Base-by-base conservation (phyloP, 2,888 invertebrate genomes). In the Anthophora plumipes region DNA sequence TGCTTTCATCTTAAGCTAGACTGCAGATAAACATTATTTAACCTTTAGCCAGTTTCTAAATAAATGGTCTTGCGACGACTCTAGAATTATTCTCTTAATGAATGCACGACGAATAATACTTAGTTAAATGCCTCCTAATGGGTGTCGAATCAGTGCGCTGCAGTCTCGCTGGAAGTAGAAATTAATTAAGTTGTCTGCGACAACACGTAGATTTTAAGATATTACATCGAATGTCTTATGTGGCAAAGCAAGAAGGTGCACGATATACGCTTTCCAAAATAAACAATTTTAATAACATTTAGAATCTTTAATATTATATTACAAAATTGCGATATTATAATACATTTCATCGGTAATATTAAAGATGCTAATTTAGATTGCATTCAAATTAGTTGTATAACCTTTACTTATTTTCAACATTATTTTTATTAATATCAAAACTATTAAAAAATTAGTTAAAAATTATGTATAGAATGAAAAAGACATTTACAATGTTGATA, bases 111-210 rank as follows among this genome's bases (percentile, higher is more conserved):
- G 89, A 90, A 91, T 85, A 91, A 81, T 70, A 67, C 75, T 74
- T 81, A 71, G 89, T 89, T 88, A 91, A 91, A 92, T 90, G 91
- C 90, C 90, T 92, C 92, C 91, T 91, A 91, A 90, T 82, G 87
- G 91, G 89, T 92, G 92, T 90, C 90, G 89, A 91, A 93, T 93
- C 93, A 93, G 90, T 93, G 93, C 87, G 93, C 93, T 89, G 93
- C 92, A 86, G 93, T 93, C 90, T 93, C 93, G 88, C 93, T 93
- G 93, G 80, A 92, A 92, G 89, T 92, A 92, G 91, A 93, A 92
- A 91, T 86, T 55, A 80, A 85, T 90, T 86, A 88, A 80, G 87
- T 91, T 89, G 86, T 0, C 88, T 89, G 88, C 85, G 79, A 87
- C 82, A 82, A 88, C 60, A 76, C 76, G 81, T 69, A 74, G 69